These are phyloP conservation scores for Paramormyrops hopkinsi DNA, from an alignment of 2,797 vertebrate species.

Conservation along the genomic window DNA sequence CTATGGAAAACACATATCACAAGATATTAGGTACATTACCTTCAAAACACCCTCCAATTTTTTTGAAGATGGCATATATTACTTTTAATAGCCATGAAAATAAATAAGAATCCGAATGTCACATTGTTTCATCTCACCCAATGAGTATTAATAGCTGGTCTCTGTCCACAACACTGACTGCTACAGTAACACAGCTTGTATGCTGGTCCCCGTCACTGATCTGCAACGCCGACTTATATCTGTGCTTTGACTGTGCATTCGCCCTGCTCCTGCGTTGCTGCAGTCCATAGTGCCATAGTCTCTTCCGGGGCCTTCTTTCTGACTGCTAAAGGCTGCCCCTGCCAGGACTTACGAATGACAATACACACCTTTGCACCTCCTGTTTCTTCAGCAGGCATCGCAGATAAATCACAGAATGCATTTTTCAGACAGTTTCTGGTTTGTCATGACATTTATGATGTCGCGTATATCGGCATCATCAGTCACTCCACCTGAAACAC, in stretches of 20 bases:
- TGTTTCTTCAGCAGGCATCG: not conserved
- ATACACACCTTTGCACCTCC: not conserved
- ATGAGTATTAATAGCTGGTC: not conserved
- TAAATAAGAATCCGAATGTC: not conserved
- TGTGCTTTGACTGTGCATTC: not conserved
- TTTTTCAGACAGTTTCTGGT: not conserved
- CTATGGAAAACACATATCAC: not conserved
- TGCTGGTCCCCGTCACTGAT: not conserved
- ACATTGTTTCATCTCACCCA: not conserved
- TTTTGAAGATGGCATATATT: not conserved
- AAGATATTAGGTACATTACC: not conserved
- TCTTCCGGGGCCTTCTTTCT: not conserved
- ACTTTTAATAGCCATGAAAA: not conserved
- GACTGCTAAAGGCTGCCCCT: not conserved
- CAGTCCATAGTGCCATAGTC: not conserved
- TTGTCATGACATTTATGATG: not conserved
- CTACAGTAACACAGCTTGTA: not conserved
- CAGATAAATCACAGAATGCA: not conserved
- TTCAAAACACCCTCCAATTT: not conserved
- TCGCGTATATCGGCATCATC: not conserved
- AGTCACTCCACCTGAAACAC: not conserved
- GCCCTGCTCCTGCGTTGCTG: not conserved
- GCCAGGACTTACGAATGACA: not conserved
- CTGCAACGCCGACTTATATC: not conserved
- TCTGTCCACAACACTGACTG: not conserved